Conservation (phyloP, 2,113 vertebrate genomes). For the Mirza zaza region DNA sequence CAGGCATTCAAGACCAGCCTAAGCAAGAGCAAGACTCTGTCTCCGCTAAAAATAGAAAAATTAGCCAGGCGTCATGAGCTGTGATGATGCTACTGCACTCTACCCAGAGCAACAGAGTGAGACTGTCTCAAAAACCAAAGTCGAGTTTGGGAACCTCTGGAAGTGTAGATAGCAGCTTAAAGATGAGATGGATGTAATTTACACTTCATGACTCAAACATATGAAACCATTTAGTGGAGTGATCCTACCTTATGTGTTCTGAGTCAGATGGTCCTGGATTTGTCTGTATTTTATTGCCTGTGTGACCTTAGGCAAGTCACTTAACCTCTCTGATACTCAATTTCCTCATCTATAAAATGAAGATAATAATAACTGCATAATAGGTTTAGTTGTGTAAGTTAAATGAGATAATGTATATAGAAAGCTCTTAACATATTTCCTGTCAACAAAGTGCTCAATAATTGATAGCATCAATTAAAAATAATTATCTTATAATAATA, state of each 20-base stretch:
- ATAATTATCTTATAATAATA: conserved; percentile 63
- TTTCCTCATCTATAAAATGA: conserved; percentile 65
- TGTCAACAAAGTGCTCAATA: conserved; percentile 1
- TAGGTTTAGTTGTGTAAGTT: conserved; percentile 44
- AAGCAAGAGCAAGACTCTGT: too few relatives aligned
- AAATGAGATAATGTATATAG: conserved; percentile 46
- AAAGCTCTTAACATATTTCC: conserved; percentile 21
- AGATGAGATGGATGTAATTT: neutral
- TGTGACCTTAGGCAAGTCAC: conserved; percentile 36
- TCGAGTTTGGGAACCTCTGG: neutral
- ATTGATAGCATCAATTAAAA: conserved; percentile 67
- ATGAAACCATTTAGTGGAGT: neutral
- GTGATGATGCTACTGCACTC: too few relatives aligned
- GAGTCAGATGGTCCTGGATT: neutral
- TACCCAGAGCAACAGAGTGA: too few relatives aligned
- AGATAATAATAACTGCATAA: conserved; percentile 42
- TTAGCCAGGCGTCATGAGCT: too few relatives aligned
- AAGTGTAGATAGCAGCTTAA: neutral
- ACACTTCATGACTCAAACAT: neutral
- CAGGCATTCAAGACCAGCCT: too few relatives aligned
- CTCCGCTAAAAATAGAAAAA: too few relatives aligned
- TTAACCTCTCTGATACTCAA: conserved; percentile 24
- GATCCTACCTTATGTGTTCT: neutral
- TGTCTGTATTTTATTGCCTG: conserved; percentile 42
- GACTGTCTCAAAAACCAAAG: neutral